These are phyloP conservation scores for Pollenia griseotomentosa DNA, from an alignment of 2,888 invertebrate species.

Conservation along the genomic window DNA sequence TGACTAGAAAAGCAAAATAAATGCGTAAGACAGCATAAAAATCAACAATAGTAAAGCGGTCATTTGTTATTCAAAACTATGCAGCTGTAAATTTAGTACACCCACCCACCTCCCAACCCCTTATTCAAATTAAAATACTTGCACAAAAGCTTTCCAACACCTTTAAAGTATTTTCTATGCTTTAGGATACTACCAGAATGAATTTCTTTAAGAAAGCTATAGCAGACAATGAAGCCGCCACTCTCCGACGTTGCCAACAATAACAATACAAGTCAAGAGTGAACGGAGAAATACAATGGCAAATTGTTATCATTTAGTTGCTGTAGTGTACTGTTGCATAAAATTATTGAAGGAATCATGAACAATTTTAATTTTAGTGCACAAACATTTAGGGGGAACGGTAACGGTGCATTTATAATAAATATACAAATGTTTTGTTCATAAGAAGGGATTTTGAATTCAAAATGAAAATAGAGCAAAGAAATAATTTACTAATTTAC, in stretches of 20 bases:
- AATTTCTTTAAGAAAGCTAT: background rate
- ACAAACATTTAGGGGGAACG: too few relatives aligned
- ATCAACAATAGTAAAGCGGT: conserved; percentile 58
- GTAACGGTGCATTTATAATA: too few relatives aligned
- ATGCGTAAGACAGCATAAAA: conserved; percentile 46
- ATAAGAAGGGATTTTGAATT: too few relatives aligned
- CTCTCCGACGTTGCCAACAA: background rate
- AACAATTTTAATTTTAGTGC: background rate
- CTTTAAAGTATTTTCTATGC: conserved; percentile 14
- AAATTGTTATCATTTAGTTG: conserved; percentile 47
- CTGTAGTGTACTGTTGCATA: conserved; percentile 32
- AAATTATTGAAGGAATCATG: conserved; percentile 1
- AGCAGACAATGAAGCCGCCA: background rate
- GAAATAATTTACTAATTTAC: too few relatives aligned
- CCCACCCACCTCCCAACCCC: background rate
- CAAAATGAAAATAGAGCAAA: too few relatives aligned
- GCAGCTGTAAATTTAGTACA: conserved; percentile 22
- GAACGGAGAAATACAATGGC: conserved; percentile 14
- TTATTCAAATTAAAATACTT: background rate
- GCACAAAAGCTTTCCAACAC: conserved; percentile 15
- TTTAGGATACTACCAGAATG: background rate
- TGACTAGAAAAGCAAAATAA: conserved; percentile 21
- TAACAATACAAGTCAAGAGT: conserved; percentile 33
- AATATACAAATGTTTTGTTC: too few relatives aligned
- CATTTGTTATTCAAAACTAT: conserved; percentile 66